phyloP scores from a whole-genome alignment of 2,888 invertebrate species.

The Hermaeophaga mercurialis region DNA sequence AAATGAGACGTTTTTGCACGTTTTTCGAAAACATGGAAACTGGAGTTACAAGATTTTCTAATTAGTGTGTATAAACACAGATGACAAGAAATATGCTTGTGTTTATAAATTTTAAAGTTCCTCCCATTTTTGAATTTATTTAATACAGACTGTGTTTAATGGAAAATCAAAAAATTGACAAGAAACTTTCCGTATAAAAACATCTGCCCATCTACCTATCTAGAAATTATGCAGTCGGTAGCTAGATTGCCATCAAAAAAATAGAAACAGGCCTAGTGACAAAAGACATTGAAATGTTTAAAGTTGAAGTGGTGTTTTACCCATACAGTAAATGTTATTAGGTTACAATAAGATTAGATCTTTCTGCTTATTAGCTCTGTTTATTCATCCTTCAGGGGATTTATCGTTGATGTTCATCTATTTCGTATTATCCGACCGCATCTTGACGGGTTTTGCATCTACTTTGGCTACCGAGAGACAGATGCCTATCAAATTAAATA shows the following conservation, averaged over 20 bases:
- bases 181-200: constrained; percentile 15
- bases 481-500: constrained; percentile 9
- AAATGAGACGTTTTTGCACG: no score
- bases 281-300: constrained; percentile 29
- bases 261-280: constrained; percentile 16
- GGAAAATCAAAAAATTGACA: constrained; percentile 10
- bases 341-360: constrained; percentile 36
- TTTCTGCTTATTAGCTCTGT: constrained; percentile 27
- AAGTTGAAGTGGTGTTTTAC: constrained; percentile 38
- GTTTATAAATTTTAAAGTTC: no score
- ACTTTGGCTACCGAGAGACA: constrained; percentile 8
- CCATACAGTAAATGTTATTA: constrained; percentile 32
- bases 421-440: constrained; percentile 18
- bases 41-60: no score
- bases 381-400: constrained; percentile 18
- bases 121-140: no score
- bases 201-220: constrained; percentile 22
- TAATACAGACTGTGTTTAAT: no score
- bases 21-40: no score
- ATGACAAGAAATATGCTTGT: no score
- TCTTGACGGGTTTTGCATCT: constrained; percentile 15
- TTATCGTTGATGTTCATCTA: constrained; percentile 17
- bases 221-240: constrained; percentile 23
- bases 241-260: constrained; percentile 23
- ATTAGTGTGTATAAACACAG: no score